Percentiles rank a stretch among this genome's conserved stretches.
phyloP scores from a whole-genome alignment of 2,797 vertebrate species.

The Gymnodraco acuticeps region DNA sequence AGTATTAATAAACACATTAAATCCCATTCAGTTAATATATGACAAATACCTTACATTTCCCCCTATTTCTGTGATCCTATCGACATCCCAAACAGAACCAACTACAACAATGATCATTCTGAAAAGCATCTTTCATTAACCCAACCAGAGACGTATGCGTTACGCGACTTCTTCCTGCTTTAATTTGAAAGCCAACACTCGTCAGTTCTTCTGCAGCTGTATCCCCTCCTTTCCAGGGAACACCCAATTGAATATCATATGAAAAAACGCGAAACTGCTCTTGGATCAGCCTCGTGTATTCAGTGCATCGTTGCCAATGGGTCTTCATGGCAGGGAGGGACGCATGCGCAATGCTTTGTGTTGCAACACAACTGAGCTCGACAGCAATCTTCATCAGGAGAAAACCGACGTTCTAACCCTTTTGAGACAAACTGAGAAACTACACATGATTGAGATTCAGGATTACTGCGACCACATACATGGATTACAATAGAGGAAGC shows the following conservation, averaged over 20 bases:
- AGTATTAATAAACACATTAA: background rate
- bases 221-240: conserved; percentile 24
- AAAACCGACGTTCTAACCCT: conserved; percentile 7
- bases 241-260: background rate
- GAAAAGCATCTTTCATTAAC: background rate
- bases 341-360: conserved; percentile 66
- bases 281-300: conserved; percentile 28
- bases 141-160: background rate
- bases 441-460: background rate
- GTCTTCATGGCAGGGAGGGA: accelerated
- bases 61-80: background rate
- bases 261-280: conserved; percentile 18
- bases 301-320: conserved; percentile 13
- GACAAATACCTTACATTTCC: background rate
- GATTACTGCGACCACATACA: background rate
- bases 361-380: conserved; percentile 28
- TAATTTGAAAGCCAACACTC: conserved; percentile 1
- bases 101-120: background rate
- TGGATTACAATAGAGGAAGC: background rate
- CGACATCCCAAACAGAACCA: background rate
- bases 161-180: background rate
- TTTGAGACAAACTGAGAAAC: conserved; percentile 12
- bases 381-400: conserved; percentile 31
- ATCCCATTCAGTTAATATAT: background rate
- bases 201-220: background rate